Evolutionary conservation across 2,113 vertebrate genomes (phyloP).

Genomic region (Urocynchramus pylzowi): DNA sequence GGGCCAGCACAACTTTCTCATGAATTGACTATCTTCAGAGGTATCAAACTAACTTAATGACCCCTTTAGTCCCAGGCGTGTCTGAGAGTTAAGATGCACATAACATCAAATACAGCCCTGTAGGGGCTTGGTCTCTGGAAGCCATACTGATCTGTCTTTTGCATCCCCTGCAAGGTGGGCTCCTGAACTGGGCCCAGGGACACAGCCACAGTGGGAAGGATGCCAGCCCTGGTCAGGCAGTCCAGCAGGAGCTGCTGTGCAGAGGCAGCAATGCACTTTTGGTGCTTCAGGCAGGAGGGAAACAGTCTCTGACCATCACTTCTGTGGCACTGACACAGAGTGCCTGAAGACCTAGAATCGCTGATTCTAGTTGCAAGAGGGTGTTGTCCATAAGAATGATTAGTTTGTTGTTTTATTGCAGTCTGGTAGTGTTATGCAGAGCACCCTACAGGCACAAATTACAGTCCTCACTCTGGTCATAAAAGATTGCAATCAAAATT

Average conservation of each 20-base stretch:
- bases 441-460: conserved; percentile 45
- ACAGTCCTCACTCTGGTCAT: neutral
- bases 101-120: neutral
- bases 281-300: neutral
- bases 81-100: neutral
- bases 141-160: neutral
- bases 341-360: neutral
- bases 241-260: neutral
- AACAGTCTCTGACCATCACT: neutral
- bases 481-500: conserved; percentile 30
- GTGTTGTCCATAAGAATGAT: neutral
- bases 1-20: neutral
- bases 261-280: neutral
- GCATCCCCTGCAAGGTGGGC: neutral
- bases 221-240: neutral
- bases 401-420: neutral
- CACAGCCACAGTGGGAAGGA: neutral
- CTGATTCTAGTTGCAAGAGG: neutral
- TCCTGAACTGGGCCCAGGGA: neutral
- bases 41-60: neutral
- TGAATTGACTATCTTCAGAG: neutral
- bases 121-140: neutral
- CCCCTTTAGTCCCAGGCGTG: neutral
- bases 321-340: neutral
- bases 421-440: neutral